These are phyloP conservation scores for Acrocephalus scirpaceus DNA, from an alignment of 2,797 vertebrate species.

Conservation along the genomic window DNA sequence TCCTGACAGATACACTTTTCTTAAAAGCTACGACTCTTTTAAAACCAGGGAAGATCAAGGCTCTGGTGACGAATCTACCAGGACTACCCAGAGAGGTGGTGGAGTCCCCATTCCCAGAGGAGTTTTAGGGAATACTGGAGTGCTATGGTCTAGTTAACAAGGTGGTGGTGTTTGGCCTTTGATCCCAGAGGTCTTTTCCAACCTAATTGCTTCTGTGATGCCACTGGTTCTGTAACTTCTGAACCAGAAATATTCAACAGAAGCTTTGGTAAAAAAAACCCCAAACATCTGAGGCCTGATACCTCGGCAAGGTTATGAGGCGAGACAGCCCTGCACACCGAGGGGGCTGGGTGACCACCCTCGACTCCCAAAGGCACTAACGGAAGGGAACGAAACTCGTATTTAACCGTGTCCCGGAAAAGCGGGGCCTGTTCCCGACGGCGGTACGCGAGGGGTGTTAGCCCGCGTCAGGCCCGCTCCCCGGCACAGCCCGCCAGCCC, in stretches of 20 bases:
- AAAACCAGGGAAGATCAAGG: neutral
- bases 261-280: neutral
- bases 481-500: neutral
- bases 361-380: neutral
- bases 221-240: neutral
- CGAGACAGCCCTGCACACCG: rapidly evolving
- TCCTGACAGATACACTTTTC: neutral
- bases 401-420: rapidly evolving
- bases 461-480: neutral
- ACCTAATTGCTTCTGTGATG: neutral
- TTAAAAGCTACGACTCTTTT: neutral
- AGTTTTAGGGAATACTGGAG: neutral
- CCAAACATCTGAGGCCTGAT: rapidly evolving
- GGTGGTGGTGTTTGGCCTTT: too few relatives aligned
- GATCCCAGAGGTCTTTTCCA: neutral
- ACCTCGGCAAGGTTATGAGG: neutral
- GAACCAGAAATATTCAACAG: neutral
- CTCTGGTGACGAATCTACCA: too few relatives aligned
- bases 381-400: rapidly evolving
- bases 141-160: neutral
- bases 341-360: too few relatives aligned
- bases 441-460: rapidly evolving
- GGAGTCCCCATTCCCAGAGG: neutral
- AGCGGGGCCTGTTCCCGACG: neutral
- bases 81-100: neutral